Evolutionary conservation across 2,888 invertebrate genomes (phyloP).

Genomic region (Ormyrus labotus): DNA sequence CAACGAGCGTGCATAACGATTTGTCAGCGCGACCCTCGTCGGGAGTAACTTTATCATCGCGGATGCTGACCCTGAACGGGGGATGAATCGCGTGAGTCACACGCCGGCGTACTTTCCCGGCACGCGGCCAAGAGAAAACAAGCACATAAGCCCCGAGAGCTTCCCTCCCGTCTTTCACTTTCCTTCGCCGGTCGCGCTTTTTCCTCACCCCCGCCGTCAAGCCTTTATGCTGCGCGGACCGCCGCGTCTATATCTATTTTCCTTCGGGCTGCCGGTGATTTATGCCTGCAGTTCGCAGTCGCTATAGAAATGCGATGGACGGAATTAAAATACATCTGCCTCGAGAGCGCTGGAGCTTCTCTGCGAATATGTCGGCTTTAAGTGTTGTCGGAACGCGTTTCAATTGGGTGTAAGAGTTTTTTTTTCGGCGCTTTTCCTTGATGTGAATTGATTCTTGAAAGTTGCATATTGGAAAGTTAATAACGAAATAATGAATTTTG

Average conservation of each 20-base stretch:
- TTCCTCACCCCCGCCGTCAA: neutral
- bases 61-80: conserved; percentile 24
- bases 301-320: too few relatives aligned
- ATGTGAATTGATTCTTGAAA: too few relatives aligned
- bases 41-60: conserved; percentile 26
- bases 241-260: too few relatives aligned
- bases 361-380: too few relatives aligned
- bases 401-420: too few relatives aligned
- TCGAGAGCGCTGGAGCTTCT: too few relatives aligned
- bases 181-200: neutral
- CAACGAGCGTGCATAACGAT: conserved; percentile 24
- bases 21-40: conserved; percentile 22
- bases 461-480: too few relatives aligned
- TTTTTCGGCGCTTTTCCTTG: too few relatives aligned
- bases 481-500: too few relatives aligned
- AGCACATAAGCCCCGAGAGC: conserved; percentile 17
- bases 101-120: conserved; percentile 41
- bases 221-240: too few relatives aligned
- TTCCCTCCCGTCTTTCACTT: conserved; percentile 13
- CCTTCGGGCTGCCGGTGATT: neutral
- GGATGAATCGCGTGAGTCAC: conserved; percentile 47
- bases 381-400: too few relatives aligned
- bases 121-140: conserved; percentile 48
- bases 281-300: neutral
- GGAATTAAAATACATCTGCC: too few relatives aligned